phyloP scores from a whole-genome alignment of 1,140 invertebrate genomes.

The Euglossa dilemma region DNA sequence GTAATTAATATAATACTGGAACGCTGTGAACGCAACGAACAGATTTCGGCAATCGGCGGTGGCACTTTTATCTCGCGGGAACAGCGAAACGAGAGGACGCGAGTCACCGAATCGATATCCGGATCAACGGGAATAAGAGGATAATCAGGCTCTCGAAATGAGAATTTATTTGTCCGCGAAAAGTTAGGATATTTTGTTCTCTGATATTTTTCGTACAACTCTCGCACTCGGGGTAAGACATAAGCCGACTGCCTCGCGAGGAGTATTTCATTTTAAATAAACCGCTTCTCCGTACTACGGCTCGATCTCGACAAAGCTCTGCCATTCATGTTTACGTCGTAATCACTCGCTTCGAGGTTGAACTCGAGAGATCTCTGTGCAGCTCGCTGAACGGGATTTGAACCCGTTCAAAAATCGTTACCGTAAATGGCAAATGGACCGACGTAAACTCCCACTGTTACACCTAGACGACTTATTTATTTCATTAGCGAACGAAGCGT shows the following conservation, averaged over 20 bases:
- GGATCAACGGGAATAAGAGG: not conserved
- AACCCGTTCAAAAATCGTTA: not conserved
- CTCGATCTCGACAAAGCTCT: not conserved
- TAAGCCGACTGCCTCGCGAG: not conserved
- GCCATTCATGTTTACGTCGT: not conserved
- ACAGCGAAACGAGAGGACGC: not conserved
- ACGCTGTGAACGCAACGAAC: not conserved
- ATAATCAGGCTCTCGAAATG: not conserved
- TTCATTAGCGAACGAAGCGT: not conserved
- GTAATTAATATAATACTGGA: not conserved
- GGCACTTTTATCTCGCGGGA: not conserved
- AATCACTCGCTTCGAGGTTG: not conserved
- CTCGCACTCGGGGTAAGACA: not conserved
- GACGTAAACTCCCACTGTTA: no score
- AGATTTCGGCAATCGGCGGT: not conserved
- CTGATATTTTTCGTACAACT: not conserved
- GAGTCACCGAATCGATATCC: not conserved
- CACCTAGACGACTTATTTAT: not conserved
- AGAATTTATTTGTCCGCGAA: not conserved
- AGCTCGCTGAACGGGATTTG: not conserved
- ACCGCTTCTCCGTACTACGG: not conserved
- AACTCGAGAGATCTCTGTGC: not conserved
- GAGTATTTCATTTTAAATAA: constrained; percentile 24
- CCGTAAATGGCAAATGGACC: not conserved
- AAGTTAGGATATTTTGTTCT: not conserved